Conservation (phyloP, 2,888 invertebrate genomes). For the Drosophila sordidapex region DNA sequence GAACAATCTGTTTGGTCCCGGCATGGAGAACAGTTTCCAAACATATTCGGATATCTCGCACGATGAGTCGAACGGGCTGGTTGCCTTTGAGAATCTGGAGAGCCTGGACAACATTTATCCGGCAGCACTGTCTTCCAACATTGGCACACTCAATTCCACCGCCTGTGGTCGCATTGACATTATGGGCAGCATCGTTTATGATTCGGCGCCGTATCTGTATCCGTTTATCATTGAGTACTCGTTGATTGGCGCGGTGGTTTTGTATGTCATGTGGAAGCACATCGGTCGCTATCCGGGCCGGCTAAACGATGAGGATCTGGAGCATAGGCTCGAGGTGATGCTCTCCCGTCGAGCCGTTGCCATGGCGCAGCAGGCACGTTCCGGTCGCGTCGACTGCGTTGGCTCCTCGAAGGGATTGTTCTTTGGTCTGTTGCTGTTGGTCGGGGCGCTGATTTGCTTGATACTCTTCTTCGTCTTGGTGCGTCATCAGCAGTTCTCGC, state of each 20-base stretch:
- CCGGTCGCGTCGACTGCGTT: conserved; percentile 96
- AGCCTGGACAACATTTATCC: conserved; percentile 87
- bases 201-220: conserved; percentile 97
- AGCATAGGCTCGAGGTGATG: conserved; percentile 95
- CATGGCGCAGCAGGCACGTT: conserved; percentile 92
- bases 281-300: conserved; percentile 94
- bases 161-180: conserved; percentile 94
- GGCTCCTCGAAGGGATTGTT: conserved; percentile 97
- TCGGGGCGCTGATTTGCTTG: conserved; percentile 95
- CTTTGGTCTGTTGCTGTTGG: conserved; percentile 94
- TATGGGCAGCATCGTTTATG: conserved; percentile 96
- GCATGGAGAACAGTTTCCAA: conserved; percentile 84
- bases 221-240: conserved; percentile 98
- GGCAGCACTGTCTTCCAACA: conserved; percentile 86
- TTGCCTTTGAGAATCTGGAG: conserved; percentile 85
- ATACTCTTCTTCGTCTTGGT: conserved; percentile 98
- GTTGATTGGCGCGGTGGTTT: conserved; percentile 96
- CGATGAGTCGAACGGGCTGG: conserved; percentile 77
- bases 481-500: conserved; percentile 92
- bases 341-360: conserved; percentile 94
- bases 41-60: conserved; percentile 84
- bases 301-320: conserved; percentile 92
- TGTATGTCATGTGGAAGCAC: conserved; percentile 98
- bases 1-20: conserved; percentile 83
- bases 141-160: conserved; percentile 86